Evolutionary conservation across 1,140 invertebrate species (phyloP).

Genomic region (Eciton burchellii): DNA sequence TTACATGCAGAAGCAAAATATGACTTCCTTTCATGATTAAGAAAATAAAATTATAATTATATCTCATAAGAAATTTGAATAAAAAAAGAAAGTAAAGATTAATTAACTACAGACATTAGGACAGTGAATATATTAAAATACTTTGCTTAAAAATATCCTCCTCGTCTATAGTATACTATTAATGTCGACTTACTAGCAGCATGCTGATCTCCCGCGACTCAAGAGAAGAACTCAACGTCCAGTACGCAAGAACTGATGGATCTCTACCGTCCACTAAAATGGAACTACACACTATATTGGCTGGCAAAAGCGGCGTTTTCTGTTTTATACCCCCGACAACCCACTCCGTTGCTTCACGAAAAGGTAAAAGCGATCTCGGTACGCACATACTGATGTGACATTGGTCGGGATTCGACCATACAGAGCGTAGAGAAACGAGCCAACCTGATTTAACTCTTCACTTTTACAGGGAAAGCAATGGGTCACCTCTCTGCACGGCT

Average conservation of each 20-base stretch:
- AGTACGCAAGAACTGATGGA: background rate
- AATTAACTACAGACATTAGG: too few relatives aligned
- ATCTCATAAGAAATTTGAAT: too few relatives aligned
- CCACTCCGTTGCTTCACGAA: constrained; percentile 77
- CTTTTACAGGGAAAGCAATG: constrained; percentile 77
- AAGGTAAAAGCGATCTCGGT: constrained; percentile 80
- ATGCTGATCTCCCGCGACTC: constrained; percentile 44
- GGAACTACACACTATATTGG: constrained; percentile 68
- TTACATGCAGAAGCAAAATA: background rate
- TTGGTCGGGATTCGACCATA: constrained; percentile 79
- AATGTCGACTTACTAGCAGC: constrained; percentile 37
- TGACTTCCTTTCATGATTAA: background rate
- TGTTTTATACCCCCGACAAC: constrained; percentile 80
- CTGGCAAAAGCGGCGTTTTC: constrained; percentile 71
- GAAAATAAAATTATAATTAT: background rate
- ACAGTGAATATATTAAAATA: constrained; percentile 4
- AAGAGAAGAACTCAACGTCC: constrained; percentile 22
- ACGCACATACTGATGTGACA: constrained; percentile 76
- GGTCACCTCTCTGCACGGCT: constrained; percentile 65
- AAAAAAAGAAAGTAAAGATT: too few relatives aligned
- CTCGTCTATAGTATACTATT: background rate
- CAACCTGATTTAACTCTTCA: constrained; percentile 80
- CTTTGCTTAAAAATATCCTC: background rate
- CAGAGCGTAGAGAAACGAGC: constrained; percentile 79
- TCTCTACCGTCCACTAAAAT: constrained; percentile 50